Base-by-base conservation (phyloP, 2,113 vertebrate species). In the Microtus richardsoni region DNA sequence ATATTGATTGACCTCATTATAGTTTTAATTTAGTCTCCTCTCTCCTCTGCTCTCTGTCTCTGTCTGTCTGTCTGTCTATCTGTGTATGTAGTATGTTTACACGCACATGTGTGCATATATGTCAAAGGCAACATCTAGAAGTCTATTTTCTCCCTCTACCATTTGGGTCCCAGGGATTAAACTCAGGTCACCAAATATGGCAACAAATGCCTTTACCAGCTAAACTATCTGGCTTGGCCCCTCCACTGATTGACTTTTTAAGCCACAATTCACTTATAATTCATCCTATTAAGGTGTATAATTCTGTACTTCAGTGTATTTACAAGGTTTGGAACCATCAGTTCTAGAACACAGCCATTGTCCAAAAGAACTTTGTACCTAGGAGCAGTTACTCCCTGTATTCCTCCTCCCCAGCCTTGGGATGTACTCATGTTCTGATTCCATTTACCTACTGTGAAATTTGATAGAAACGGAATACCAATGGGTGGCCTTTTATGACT, bases 291-390 rank as follows among this genome's bases (percentile, higher is more conserved):
- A 78, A 89, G 74, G 54, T 33, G 14, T 49, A n/a, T 4, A 75
- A 36, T 88, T 73, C 30, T 54, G 5, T n/a, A 11, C 44, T 82
- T 94, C 60, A 66, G 77, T 58, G 60, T 60, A 68, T 33, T 89
- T 62, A 58, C 52, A 94, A 80, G 44, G 39, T 88, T 95, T 78
- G 78, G 64, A 83, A 92, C 2, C 36, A 84, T 85, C 68, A 90
- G 91, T 58, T 93, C 70, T 33, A 94, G 22, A 36, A 94, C 30
- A 75, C 66, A 70, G 52, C n/a, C 36, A 62, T 19, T 12, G 9
- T 44, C 54, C 41, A 58, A 84, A 73, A 91, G 19, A 86, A 87
- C 30, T n/a, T 70, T 39, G 33, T 80, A 64, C 66, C 28, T 52
- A 52, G 70, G 0, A 21, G n/a, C 22, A 82, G 11, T 62, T 7